Evolutionary conservation across 2,113 vertebrate genomes (phyloP), one percentile per base, ranked within the genome.

Genomic region (Elanoides forficatus): DNA sequence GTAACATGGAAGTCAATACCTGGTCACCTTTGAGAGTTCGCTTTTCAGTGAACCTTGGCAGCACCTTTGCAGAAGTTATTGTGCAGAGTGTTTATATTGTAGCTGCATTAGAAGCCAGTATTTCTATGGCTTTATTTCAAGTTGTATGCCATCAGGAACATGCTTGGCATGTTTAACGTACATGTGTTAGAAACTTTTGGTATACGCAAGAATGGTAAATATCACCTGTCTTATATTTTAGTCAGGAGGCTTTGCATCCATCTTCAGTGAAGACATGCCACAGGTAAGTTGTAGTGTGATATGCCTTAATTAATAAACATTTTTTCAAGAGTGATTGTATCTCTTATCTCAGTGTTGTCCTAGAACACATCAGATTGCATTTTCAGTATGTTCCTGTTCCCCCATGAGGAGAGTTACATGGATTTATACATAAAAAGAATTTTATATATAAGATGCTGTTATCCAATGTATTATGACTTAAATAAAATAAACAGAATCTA

Each of bases 211-310:
- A 97, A 96, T 98, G 81, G 96, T 94, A 96, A 95, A 93, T 97
- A 73, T 98, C 84, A 92, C 93, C 86, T 97, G 95, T 95, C 86
- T 97, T 97, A 45, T 96, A 70, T 97, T 98, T 97, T 98, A 98
- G 98, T 97, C 98, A 96, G 97, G 96, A 96, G 97, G 95, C 95
- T 98, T 98, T 97, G 97, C 98, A 56, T 98, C 98, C 96, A 98
- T 98, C 97, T 98, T 98, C 97, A 98, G 97, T 60, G 98, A 98
- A 97, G 98, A 98, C 90, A 98, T 98, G 98, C 95, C 95, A 45
- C 96, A 92, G 93, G 97, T 97, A 97, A 98, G 97, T 67, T 66
- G 38, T 42, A 50, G 40, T 45, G 27, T 75, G 66, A 76, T 81
- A 38, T 40, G 26, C 76, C n/a, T 71, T 70, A 52, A 45, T 55